Evolutionary conservation across 2,888 invertebrate genomes (phyloP), one percentile per base, ranked within the genome.

Genomic region (Sepioteuthis lessoniana): DNA sequence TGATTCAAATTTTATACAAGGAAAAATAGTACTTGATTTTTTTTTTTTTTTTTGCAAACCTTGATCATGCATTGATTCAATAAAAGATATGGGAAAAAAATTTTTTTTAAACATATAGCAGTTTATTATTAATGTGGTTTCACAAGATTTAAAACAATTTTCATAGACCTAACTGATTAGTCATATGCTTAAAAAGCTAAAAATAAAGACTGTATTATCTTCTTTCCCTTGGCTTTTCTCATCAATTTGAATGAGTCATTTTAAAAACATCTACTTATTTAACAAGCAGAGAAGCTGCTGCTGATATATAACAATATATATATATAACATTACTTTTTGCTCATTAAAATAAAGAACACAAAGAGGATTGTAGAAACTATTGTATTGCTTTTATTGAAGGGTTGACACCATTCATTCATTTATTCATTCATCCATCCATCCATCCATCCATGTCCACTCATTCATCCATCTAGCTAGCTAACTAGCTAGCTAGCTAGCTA

Each of bases 361-460:
- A 76, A 76, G 76, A 76, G 76, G n/a, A 76, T 76, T 76, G 76
- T 76, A 76, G 76, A 76, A 76, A 76, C 76, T 76, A 76, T 76
- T 76, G 76, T 76, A 76, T 76, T 76, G 76, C 76, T 76, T 76
- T 76, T 76, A 76, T 76, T 76, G 76, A 76, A 76, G 76, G 76
- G 76, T 76, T 76, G 76, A 76, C 76, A 35, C 16, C 76, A 76
- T 76, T 35, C 76, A n/a, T 76, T n/a, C 76, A 76, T 55, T 28
- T 21, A 55, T 55, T 55, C 25, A 55, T 55, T 28, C 55, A 55
- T 55, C 55, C 55, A 55, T 42, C 42, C 42, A 42, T 42, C 4
- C 42, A 5, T 31, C 42, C 42, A 42, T 42, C 4, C 42, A 5
- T 31, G 19, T 76, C 19, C 76, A 76, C n/a, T n/a, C 76, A 76